phyloP scores from a whole-genome alignment of 2,888 invertebrate genomes.

The Drosophila recens region DNA sequence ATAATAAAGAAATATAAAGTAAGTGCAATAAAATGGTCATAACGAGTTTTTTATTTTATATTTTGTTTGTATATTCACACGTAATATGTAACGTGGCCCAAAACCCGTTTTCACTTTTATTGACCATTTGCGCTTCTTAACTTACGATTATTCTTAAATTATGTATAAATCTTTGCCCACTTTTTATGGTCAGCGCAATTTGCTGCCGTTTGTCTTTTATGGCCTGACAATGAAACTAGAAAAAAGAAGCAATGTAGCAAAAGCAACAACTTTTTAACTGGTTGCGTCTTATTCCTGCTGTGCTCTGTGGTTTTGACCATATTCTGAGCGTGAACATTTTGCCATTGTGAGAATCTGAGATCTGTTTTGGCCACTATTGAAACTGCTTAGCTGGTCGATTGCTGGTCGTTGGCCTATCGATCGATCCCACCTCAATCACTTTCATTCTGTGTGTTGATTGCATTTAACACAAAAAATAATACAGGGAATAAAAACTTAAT shows the following conservation, averaged over 20 bases:
- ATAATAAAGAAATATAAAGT: constrained; percentile 5
- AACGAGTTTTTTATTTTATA: constrained; percentile 33
- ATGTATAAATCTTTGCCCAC: constrained; percentile 58
- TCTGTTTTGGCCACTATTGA: constrained; percentile 31
- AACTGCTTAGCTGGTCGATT: constrained; percentile 42
- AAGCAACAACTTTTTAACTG: constrained; percentile 20
- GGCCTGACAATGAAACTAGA: constrained; percentile 72
- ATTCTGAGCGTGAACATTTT: constrained; percentile 42
- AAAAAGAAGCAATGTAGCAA: constrained; percentile 26
- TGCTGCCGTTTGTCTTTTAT: constrained; percentile 59
- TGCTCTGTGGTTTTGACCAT: constrained; percentile 60
- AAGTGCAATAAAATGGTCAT: constrained; percentile 60
- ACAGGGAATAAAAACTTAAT: constrained; percentile 31
- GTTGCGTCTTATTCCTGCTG: constrained; percentile 32
- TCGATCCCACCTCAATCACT: constrained; percentile 36
- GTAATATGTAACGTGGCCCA: constrained; percentile 16
- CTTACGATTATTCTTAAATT: constrained; percentile 59
- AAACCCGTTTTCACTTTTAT: constrained; percentile 81
- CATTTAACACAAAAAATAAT: constrained; percentile 2
- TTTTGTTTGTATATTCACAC: constrained; percentile 14
- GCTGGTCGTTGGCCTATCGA: constrained; percentile 53
- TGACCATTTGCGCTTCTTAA: constrained; percentile 73
- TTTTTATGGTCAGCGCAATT: constrained; percentile 66
- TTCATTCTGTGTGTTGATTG: constrained; percentile 46
- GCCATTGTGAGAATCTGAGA: constrained; percentile 51